Evolutionary conservation across 1,140 invertebrate species (phyloP), one percentile per base, ranked within the genome.

Genomic region (Papilio helenus): DNA sequence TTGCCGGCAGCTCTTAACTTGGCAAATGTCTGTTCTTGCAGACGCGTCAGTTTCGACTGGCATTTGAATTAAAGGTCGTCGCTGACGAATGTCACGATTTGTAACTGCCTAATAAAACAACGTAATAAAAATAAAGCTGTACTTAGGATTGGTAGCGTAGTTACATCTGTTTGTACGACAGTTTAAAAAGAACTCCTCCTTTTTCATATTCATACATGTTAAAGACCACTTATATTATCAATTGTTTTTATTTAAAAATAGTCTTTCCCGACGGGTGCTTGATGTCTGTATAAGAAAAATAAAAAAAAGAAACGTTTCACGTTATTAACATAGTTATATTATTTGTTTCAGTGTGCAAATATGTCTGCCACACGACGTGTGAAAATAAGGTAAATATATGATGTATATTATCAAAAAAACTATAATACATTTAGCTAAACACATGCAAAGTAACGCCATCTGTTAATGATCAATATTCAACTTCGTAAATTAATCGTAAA

Each of bases 301-400:
- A 55, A 20, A 20, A 20, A 20, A n/a, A 55, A 55, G 0, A 46
- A 61, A 49, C 23, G n/a, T 78, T 29, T 16, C 23, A 16, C 61
- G 0, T 68, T 10, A 16, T 29, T 34, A 29, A 71, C 23, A 72
- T 2, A 74, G 65, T 42, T 44, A 44, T 85, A 80, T 79, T 92
- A 81, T 93, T 95, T 95, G 90, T 96, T 96, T 84, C 96, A 97
- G 97, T 97, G 68, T 97, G 97, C 95, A 97, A 97, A 94, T 97
- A 97, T 95, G 96, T 97, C 84, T 97, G 97, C 88, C 97, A 97
- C 89, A 96, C 96, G 85, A 94, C 95, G 18, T 97, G 97, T 94
- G 97, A 97, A 91, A 96, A 95, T 84, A 97, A 97, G 96, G 97
- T 97, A 95, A 95, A 96, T 92, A 80, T 81, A 55, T 68, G n/a